phyloP scores from a whole-genome alignment of 2,888 invertebrate species.

The Himalopsyche tibetana region DNA sequence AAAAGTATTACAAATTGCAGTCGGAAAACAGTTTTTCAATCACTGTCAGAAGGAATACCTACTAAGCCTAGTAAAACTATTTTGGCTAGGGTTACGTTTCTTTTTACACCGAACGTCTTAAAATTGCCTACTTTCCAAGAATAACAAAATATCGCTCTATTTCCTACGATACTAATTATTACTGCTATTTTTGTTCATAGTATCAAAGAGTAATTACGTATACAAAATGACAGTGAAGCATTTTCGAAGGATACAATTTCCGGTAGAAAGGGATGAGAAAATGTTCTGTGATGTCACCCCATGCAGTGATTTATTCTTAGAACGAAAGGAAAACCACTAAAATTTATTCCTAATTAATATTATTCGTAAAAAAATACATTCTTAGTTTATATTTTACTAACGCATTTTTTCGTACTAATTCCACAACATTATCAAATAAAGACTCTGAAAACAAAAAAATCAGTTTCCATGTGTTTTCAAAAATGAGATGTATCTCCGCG shows the following conservation, averaged over 20 bases:
- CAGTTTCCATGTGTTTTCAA: too few species aligned
- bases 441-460: too few species aligned
- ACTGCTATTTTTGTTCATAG: too few species aligned
- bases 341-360: too few species aligned
- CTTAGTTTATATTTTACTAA: too few species aligned
- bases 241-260: not conserved
- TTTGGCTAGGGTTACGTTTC: not conserved
- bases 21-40: constrained; percentile 11
- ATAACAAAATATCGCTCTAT: not conserved
- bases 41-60: not conserved
- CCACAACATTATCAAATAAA: too few species aligned
- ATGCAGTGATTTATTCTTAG: not conserved
- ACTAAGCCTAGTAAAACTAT: not conserved
- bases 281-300: not conserved
- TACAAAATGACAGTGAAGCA: not conserved
- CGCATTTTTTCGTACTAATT: too few species aligned
- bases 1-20: not conserved
- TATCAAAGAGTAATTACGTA: not conserved
- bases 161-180: too few species aligned
- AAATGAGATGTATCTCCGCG: too few species aligned
- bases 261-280: not conserved
- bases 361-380: too few species aligned
- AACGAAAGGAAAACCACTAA: not conserved
- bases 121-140: not conserved
- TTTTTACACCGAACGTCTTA: not conserved